Conservation (phyloP, 2,113 vertebrate species). For the Odocoileus hemionus region DNA sequence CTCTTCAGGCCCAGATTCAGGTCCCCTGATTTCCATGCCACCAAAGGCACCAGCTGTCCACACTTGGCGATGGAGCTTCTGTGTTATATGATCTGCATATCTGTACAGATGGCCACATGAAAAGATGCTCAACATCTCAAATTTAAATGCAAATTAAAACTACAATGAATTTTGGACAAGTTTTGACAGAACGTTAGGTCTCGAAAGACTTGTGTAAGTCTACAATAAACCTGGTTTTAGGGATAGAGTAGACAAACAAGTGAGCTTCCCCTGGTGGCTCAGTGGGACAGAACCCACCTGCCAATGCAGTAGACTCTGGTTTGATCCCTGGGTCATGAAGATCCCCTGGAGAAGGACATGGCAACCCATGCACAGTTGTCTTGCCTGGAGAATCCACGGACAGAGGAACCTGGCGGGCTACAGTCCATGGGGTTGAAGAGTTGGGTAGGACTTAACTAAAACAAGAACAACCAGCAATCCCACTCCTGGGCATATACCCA, state of each 20-base stretch:
- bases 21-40: neutral
- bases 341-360: neutral
- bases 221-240: neutral
- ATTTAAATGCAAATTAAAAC: neutral
- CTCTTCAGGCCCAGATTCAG: neutral
- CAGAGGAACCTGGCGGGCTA: neutral
- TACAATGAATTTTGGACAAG: neutral
- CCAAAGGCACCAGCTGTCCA: neutral
- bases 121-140: neutral
- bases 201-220: neutral
- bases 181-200: neutral
- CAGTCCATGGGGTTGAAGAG: neutral
- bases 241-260: neutral
- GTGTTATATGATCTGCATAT: too few relatives aligned
- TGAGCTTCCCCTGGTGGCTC: neutral
- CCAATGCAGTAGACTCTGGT: neutral
- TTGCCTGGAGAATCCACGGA: neutral
- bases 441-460: neutral
- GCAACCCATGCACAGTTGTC: neutral
- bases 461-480: neutral
- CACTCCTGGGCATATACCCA: neutral
- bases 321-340: neutral
- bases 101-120: neutral
- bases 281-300: neutral
- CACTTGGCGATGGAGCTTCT: neutral